Evolutionary conservation across 1,140 invertebrate genomes (phyloP), one percentile per base, ranked within the genome.

Genomic region (Nautilus pompilius): DNA sequence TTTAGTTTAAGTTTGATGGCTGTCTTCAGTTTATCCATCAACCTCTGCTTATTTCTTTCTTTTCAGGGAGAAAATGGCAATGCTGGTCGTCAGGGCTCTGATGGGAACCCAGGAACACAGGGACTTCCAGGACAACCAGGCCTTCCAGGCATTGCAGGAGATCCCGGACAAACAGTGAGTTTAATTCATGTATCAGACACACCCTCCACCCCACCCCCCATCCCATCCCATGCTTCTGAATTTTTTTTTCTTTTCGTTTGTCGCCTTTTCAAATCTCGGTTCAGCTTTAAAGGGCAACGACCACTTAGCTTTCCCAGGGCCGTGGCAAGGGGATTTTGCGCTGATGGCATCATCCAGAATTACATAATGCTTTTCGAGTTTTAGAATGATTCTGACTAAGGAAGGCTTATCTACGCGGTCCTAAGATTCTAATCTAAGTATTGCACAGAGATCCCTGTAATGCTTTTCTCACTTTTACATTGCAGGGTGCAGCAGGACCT

Each of bases 401-500:
- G n/a, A n/a, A n/a, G n/a, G n/a, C n/a, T n/a, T n/a, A n/a, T n/a
- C n/a, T n/a, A n/a, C n/a, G n/a, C n/a, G n/a, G n/a, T n/a, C n/a
- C n/a, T n/a, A n/a, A n/a, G n/a, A n/a, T n/a, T n/a, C n/a, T n/a
- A n/a, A n/a, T n/a, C n/a, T n/a, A n/a, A n/a, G 36, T 41, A 41
- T 15, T 41, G 13, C 1, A 41, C 13, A 15, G 13, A 1, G 36
- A 41, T 15, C 36, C 36, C n/a, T 30, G 34, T 57, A 36, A 58
- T 30, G 34, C 53, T 13, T 41, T 20, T 24, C 33, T 60, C 54
- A 13, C 41, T 54, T 29, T 30, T 36, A 26, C 45, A n/a, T 46
- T 49, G 13, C 60, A 76, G 69, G 77, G 76, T 32, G 24, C 60
- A 10, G 61, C 73, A 30, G 77, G 77, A 29, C 58, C 62, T 41